A percentile compares a stretch with the other conserved stretches of the same genome.
Conservation (phyloP, 2,113 vertebrate genomes). For the Cygnus atratus region DNA sequence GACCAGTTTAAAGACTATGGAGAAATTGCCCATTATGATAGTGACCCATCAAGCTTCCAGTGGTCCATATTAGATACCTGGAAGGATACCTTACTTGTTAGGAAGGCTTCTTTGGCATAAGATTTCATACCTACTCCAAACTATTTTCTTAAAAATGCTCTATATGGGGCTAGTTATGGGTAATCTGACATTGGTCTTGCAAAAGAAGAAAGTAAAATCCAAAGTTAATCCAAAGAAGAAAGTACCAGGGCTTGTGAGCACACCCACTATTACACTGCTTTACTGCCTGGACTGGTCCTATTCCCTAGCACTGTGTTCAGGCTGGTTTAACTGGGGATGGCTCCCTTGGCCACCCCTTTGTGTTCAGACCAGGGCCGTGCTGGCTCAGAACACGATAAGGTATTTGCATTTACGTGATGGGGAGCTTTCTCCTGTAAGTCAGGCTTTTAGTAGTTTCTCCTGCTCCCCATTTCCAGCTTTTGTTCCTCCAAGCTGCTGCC, state of each 20-base stretch:
- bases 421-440: background rate
- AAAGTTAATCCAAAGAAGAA: background rate
- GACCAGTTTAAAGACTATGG: background rate
- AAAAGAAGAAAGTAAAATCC: background rate
- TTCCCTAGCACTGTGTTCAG: background rate
- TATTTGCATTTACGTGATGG: background rate
- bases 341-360: background rate
- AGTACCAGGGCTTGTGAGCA: background rate
- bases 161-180: background rate
- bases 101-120: background rate
- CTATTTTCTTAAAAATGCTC: background rate
- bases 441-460: background rate
- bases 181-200: background rate
- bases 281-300: rapidly evolving
- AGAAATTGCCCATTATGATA: background rate
- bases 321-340: background rate
- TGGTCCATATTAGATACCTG: background rate
- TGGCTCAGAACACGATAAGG: background rate
- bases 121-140: background rate
- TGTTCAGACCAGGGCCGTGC: background rate
- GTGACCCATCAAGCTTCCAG: background rate
- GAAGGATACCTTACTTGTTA: background rate
- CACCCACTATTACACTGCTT: background rate
- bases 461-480: background rate
- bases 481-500: background rate